Evolutionary conservation across 2,888 invertebrate genomes (phyloP).

Genomic region (Oxytorus armatus): DNA sequence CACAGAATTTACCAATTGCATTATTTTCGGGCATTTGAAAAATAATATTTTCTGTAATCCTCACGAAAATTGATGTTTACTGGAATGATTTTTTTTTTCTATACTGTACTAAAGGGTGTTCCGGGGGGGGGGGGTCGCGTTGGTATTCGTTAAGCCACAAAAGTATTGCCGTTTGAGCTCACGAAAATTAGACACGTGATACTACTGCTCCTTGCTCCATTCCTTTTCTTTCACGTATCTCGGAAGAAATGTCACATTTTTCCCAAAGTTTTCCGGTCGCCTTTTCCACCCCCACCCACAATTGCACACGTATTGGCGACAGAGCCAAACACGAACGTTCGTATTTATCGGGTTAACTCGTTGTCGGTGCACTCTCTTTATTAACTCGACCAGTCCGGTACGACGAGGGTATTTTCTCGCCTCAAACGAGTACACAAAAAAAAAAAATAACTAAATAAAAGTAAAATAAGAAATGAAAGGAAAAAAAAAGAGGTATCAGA

Average conservation of each 20-base stretch:
- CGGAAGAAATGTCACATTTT: constrained; percentile 74
- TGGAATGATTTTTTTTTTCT: not conserved
- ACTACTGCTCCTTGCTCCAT: constrained; percentile 76
- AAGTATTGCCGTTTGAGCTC: constrained; percentile 48
- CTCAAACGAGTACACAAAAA: constrained; percentile 6
- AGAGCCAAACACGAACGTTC: constrained; percentile 57
- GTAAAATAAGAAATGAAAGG: not conserved
- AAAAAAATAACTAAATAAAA: constrained; percentile 19
- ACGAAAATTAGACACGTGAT: constrained; percentile 78
- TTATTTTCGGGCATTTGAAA: not conserved
- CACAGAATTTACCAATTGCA: not conserved
- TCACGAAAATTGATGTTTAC: constrained; percentile 4
- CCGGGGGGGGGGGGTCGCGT: no score
- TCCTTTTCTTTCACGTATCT: constrained; percentile 66
- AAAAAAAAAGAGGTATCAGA: constrained; percentile 19
- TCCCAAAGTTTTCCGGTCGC: constrained; percentile 51
- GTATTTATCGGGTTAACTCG: constrained; percentile 78
- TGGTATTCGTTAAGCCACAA: constrained; percentile 33
- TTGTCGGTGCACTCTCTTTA: constrained; percentile 77
- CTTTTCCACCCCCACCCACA: constrained; percentile 9
- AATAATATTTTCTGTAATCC: not conserved
- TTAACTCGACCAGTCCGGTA: constrained; percentile 73
- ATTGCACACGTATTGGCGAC: constrained; percentile 22
- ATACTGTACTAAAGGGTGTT: no score
- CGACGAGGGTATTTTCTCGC: constrained; percentile 68